Evolutionary conservation across 30 jellyfish, hydroid and myxozoan species (phyloP).

Genomic region (Mastigias papua): DNA sequence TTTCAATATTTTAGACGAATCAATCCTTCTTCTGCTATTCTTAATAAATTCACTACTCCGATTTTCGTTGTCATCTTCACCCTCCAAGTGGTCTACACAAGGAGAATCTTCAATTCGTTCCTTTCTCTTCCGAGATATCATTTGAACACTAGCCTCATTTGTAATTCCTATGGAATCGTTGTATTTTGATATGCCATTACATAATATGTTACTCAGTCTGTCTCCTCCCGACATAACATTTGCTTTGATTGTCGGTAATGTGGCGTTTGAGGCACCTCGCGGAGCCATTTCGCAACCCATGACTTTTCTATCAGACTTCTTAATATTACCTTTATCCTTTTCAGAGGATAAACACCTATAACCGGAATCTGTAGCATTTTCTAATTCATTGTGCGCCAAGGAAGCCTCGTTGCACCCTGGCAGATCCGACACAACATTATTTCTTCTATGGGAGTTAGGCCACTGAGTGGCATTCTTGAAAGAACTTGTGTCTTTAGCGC

Average conservation of each 20-base stretch:
- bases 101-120: neutral
- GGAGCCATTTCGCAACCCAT: neutral
- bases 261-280: neutral
- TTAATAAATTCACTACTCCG: neutral
- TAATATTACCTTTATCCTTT: too few relatives aligned
- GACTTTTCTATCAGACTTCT: neutral
- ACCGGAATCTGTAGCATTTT: too few relatives aligned
- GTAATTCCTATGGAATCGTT: neutral
- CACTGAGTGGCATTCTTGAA: too few relatives aligned
- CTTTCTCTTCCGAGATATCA: neutral
- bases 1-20: neutral
- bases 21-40: neutral
- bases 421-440: too few relatives aligned
- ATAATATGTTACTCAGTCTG: conserved; percentile 26
- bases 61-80: neutral
- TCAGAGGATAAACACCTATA: too few relatives aligned
- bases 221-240: conserved; percentile 12
- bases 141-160: neutral
- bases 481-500: too few relatives aligned
- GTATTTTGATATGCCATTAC: conserved; percentile 6
- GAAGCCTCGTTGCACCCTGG: too few relatives aligned
- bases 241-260: neutral
- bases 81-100: neutral
- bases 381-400: too few relatives aligned
- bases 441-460: too few relatives aligned